These are phyloP conservation scores for Psilanteris sp. DNA, from an alignment of 1,140 invertebrate genomes.

Conservation along the genomic window DNA sequence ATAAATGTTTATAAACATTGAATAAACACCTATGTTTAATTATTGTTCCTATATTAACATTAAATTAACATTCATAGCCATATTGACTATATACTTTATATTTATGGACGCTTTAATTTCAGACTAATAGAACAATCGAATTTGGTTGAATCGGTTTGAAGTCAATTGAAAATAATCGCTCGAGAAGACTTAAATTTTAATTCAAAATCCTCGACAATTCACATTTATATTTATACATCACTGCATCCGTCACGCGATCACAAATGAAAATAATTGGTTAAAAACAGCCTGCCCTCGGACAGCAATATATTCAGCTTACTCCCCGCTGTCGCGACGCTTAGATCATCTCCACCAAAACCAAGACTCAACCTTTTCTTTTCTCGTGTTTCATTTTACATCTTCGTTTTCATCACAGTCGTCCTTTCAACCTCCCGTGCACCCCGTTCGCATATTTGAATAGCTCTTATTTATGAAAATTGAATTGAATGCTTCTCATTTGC, in stretches of 20 bases:
- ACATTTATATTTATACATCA: conserved; percentile 54
- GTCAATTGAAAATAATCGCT: no score
- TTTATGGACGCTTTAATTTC: no score
- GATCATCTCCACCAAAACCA: conserved; percentile 76
- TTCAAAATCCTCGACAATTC: conserved; percentile 45
- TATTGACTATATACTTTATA: no score
- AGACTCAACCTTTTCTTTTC: conserved; percentile 48
- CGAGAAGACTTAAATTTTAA: conserved; percentile 27
- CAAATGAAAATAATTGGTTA: conserved; percentile 80
- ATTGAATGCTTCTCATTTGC: conserved; percentile 77
- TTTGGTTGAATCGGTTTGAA: no score
- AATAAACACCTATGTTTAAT: no score
- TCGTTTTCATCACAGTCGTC: conserved; percentile 45
- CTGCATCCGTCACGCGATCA: conserved; percentile 76
- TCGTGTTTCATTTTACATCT: conserved; percentile 17
- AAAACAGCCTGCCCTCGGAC: conserved; percentile 76
- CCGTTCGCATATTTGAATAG: conserved; percentile 70
- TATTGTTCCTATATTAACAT: no score
- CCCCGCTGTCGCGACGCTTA: conserved; percentile 78
- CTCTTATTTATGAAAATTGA: conserved; percentile 79
- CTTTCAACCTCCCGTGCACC: conserved; percentile 14
- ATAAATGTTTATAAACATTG: no score
- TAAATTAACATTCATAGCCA: no score
- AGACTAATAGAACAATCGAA: no score
- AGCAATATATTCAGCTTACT: conserved; percentile 80